phyloP scores from a whole-genome alignment of 1,140 invertebrate genomes.

The Papilio dardanus region DNA sequence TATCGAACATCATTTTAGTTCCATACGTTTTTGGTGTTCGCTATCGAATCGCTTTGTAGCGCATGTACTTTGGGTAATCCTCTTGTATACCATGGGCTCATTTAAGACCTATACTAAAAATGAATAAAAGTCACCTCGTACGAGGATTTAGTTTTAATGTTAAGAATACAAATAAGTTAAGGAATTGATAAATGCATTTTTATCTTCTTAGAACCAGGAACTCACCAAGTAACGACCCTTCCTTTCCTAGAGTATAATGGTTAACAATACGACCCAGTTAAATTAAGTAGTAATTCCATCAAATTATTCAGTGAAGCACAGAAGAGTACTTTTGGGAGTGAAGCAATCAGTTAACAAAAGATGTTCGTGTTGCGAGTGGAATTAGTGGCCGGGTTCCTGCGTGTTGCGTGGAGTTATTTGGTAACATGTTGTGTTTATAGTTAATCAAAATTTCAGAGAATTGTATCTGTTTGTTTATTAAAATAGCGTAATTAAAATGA shows the following conservation, averaged over 20 bases:
- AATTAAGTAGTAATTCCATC: slow-evolving; percentile 6
- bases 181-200: too few relatives aligned
- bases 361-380: neutral
- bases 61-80: too few relatives aligned
- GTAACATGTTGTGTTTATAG: neutral
- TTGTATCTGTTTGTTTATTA: neutral
- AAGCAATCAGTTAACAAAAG: slow-evolving; percentile 13
- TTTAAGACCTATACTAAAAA: too few relatives aligned
- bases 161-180: neutral
- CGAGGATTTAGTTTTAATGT: too few relatives aligned
- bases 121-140: too few relatives aligned
- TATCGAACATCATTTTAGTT: too few relatives aligned
- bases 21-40: too few relatives aligned
- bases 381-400: neutral
- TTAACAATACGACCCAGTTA: neutral
- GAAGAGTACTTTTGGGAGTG: slow-evolving; percentile 14
- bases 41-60: too few relatives aligned
- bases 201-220: neutral
- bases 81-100: too few relatives aligned
- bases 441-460: neutral
- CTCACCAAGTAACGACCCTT: neutral
- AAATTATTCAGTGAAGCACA: slow-evolving; percentile 5
- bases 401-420: neutral
- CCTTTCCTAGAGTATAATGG: neutral
- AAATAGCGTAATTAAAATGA: too few relatives aligned